phyloP scores from a whole-genome alignment of 2,113 vertebrate genomes.

The Gallinago media region DNA sequence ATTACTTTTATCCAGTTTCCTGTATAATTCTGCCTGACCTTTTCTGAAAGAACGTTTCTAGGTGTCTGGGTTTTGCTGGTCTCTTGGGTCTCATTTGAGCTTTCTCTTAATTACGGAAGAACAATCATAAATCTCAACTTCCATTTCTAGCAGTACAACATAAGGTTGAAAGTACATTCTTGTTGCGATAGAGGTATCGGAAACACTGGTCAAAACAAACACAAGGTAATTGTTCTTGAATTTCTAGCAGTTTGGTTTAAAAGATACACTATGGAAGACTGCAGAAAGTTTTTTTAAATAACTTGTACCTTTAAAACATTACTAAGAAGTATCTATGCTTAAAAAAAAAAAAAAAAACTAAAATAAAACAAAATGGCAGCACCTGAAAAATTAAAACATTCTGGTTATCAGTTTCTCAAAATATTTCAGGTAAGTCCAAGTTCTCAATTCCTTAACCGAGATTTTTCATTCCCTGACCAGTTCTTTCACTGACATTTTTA shows the following conservation, averaged over 20 bases:
- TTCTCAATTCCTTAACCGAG: neutral
- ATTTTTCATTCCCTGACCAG: neutral
- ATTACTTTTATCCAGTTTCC: neutral
- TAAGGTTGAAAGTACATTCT: neutral
- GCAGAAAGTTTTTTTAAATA: neutral
- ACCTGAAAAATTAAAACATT: neutral
- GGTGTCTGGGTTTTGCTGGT: neutral
- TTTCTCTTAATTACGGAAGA: neutral
- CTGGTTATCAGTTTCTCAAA: neutral
- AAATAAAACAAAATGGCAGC: neutral
- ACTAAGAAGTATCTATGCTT: neutral
- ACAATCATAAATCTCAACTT: neutral
- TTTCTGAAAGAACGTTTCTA: constrained; percentile 1
- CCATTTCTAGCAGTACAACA: neutral
- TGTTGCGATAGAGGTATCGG: neutral
- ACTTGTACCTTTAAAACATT: neutral
- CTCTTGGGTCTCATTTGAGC: neutral
- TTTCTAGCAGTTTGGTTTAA: neutral
- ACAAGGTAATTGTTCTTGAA: neutral
- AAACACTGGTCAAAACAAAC: neutral
- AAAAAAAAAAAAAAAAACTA: neutral
- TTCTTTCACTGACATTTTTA: neutral
- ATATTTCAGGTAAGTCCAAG: neutral
- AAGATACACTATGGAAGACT: neutral
- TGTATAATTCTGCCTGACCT: neutral